These are phyloP conservation scores for Platycnemis pennipes DNA, from an alignment of 2,888 invertebrate genomes.

Conservation along the genomic window DNA sequence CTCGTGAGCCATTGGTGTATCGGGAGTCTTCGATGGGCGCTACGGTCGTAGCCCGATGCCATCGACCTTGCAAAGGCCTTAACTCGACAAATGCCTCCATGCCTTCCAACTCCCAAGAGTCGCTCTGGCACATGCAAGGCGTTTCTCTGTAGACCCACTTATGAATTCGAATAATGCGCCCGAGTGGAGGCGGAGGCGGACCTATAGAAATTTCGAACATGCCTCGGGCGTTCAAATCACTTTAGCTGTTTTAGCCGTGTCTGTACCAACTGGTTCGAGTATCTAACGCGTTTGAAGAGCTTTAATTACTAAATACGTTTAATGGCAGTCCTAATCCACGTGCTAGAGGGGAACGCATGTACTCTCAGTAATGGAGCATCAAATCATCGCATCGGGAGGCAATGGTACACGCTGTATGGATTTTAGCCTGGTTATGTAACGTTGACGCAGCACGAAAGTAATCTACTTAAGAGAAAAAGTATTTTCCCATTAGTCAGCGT, in stretches of 20 bases:
- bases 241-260: not conserved
- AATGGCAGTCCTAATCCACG: too few species aligned
- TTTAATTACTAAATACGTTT: not conserved
- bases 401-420: too few species aligned
- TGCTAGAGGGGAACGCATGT: too few species aligned
- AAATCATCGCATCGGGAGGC: too few species aligned
- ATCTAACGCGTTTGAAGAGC: not conserved
- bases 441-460: too few species aligned
- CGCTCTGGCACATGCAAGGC: slow-evolving; percentile 15
- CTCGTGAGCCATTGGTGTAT: slow-evolving; percentile 1
- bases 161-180: slow-evolving; percentile 56
- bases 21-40: not conserved
- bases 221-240: slow-evolving; percentile 47
- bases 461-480: too few species aligned
- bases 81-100: slow-evolving; percentile 54
- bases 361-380: too few species aligned
- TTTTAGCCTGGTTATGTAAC: too few species aligned
- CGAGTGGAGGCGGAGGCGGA: not conserved
- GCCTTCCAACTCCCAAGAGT: slow-evolving; percentile 7
- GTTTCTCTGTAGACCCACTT: slow-evolving; percentile 24
- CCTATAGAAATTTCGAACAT: not conserved
- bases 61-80: slow-evolving; percentile 65
- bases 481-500: too few species aligned
- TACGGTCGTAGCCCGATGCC: slow-evolving; percentile 22
- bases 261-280: not conserved